A percentile compares a stretch with the other conserved stretches of the same genome.
These are phyloP conservation scores for Oryctolagus cuniculus DNA, from an alignment of 2,113 vertebrate genomes.

Conservation along the genomic window DNA sequence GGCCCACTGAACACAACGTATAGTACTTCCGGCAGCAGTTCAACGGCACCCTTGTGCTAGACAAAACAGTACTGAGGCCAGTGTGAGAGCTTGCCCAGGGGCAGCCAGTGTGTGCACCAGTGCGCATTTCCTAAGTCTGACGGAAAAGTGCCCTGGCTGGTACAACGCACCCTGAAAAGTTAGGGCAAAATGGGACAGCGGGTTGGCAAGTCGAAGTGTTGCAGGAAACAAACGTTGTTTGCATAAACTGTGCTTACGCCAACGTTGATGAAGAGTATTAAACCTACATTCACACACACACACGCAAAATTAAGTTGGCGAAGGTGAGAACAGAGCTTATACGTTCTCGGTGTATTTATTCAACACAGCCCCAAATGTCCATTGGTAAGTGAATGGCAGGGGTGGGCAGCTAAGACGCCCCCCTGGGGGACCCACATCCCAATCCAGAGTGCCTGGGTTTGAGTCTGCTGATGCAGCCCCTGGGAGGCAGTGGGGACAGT, in stretches of 20 bases:
- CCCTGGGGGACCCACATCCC: too few relatives aligned
- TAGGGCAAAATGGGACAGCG: background rate
- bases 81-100: background rate
- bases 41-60: background rate
- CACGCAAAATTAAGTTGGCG: background rate
- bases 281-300: background rate
- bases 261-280: background rate
- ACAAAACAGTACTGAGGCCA: background rate
- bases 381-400: background rate
- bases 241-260: background rate
- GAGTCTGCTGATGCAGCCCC: too few relatives aligned
- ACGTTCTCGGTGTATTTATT: constrained; percentile 22
- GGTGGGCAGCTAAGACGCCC: too few relatives aligned
- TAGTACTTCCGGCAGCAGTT: background rate
- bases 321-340: background rate
- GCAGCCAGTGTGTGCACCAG: background rate
- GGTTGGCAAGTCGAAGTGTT: background rate
- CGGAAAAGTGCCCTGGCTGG: background rate
- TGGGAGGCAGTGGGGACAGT: too few relatives aligned
- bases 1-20: background rate
- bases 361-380: background rate
- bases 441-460: too few relatives aligned
- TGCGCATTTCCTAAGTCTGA: background rate
- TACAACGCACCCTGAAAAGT: background rate
- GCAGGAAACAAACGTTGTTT: background rate